Percentiles rank a stretch among this genome's conserved stretches.
Conservation (phyloP, 2,888 invertebrate genomes). For the Hipparchia sbordonii region DNA sequence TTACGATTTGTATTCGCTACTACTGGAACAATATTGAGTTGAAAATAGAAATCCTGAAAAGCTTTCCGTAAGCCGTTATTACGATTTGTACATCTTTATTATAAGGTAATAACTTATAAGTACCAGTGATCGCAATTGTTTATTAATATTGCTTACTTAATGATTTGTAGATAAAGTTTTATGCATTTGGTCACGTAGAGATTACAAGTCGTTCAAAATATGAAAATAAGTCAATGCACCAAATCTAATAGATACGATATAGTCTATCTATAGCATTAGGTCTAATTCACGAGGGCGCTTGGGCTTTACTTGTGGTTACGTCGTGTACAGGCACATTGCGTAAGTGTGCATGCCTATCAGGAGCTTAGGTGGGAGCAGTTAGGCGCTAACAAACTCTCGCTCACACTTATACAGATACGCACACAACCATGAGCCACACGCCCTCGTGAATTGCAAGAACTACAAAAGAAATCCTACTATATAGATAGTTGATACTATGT, state of each 20-base stretch:
- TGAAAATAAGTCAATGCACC: constrained; percentile 18
- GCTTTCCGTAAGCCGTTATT: too few relatives aligned
- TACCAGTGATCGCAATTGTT: not conserved
- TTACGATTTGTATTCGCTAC: not conserved
- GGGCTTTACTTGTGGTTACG: too few relatives aligned
- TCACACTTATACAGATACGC: too few relatives aligned
- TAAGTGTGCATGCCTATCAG: too few relatives aligned
- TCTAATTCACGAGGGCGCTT: too few relatives aligned
- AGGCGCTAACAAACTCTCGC: too few relatives aligned
- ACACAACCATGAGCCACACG: too few relatives aligned
- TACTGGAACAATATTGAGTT: not conserved
- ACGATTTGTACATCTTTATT: not conserved
- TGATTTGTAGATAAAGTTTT: constrained; percentile 10
- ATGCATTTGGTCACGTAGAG: constrained; percentile 7
- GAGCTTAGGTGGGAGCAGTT: too few relatives aligned
- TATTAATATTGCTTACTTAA: not conserved
- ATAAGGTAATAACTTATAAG: not conserved
- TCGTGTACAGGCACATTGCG: too few relatives aligned
- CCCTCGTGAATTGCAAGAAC: too few relatives aligned
- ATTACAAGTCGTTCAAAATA: constrained; percentile 15
- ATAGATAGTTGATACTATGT: not conserved
- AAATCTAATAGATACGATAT: not conserved
- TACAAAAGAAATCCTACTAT: not conserved
- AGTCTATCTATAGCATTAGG: too few relatives aligned
- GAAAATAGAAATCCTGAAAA: constrained; percentile 2